A percentile compares a stretch with the other conserved stretches of the same genome.
These are phyloP conservation scores for Dasyornis broadbenti DNA, from an alignment of 2,113 vertebrate genomes.

Conservation along the genomic window DNA sequence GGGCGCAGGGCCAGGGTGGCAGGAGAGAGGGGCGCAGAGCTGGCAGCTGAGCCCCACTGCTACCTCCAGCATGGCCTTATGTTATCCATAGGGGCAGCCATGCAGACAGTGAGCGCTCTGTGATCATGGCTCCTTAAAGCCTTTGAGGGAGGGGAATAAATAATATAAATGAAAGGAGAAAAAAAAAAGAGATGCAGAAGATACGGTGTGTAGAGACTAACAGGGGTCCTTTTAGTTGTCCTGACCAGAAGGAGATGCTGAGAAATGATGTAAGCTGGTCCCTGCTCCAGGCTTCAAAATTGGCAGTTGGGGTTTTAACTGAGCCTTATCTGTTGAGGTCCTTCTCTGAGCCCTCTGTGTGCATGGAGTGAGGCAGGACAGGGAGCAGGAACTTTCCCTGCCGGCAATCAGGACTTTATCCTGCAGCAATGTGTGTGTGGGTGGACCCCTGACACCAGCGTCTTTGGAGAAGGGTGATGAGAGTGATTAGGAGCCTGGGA, in stretches of 20 bases:
- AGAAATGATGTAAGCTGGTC: background rate
- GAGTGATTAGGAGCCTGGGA: slow-evolving; percentile 50
- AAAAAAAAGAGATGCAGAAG: background rate
- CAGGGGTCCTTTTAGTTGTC: background rate
- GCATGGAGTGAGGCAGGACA: background rate
- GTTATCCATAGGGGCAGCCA: rapidly evolving
- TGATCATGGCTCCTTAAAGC: background rate
- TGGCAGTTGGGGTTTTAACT: background rate
- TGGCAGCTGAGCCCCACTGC: background rate
- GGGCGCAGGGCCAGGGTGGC: background rate
- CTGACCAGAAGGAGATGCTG: background rate
- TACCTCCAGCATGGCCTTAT: background rate
- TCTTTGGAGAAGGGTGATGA: background rate
- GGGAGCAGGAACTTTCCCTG: background rate
- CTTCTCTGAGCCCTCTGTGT: background rate
- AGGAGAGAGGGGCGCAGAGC: background rate
- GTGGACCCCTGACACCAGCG: slow-evolving; percentile 47
- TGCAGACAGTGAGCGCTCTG: background rate
- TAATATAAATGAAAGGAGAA: background rate
- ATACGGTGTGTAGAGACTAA: background rate
- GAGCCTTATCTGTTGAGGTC: background rate
- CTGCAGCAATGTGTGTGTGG: slow-evolving; percentile 21
- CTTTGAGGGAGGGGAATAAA: background rate
- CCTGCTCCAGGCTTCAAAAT: background rate
- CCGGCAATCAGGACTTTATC: background rate